Conservation (phyloP, 1,140 invertebrate genomes). For the Ceratina australensis region DNA sequence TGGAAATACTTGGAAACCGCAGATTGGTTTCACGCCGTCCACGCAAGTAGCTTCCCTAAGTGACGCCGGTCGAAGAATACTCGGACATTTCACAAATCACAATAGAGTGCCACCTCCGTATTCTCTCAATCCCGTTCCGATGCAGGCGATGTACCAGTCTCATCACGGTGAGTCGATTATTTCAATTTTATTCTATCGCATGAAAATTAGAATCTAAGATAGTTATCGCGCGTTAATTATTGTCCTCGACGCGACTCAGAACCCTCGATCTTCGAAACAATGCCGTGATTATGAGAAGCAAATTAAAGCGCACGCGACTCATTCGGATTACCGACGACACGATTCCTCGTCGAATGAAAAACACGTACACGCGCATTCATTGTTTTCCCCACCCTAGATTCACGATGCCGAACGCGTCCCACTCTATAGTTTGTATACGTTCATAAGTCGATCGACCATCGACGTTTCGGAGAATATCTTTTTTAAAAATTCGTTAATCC, state of each 20-base stretch:
- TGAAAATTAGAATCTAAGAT: too few species aligned
- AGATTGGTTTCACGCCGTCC: constrained; percentile 86
- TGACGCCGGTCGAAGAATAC: constrained; percentile 85
- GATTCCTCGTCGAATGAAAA: constrained; percentile 20
- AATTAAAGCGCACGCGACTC: constrained; percentile 72
- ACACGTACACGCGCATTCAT: constrained; percentile 5
- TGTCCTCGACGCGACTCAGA: not conserved
- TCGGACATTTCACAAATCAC: constrained; percentile 75
- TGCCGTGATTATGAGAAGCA: constrained; percentile 57
- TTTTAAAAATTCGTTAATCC: too few species aligned
- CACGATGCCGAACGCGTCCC: not conserved
- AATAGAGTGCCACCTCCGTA: constrained; percentile 64
- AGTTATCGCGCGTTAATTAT: not conserved
- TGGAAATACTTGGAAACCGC: constrained; percentile 84
- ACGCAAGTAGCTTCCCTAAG: constrained; percentile 83
- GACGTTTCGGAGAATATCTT: not conserved
- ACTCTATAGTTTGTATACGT: not conserved
- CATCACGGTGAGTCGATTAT: constrained; percentile 64
- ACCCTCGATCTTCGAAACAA: constrained; percentile 38
- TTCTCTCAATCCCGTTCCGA: constrained; percentile 65
- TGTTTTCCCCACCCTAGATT: constrained; percentile 15
- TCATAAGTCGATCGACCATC: not conserved
- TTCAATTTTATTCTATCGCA: not conserved
- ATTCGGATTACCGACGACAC: constrained; percentile 44
- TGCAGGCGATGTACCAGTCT: constrained; percentile 54